These are phyloP conservation scores for Ornithorhynchus anatinus DNA, from an alignment of 2,113 vertebrate genomes.

Conservation along the genomic window DNA sequence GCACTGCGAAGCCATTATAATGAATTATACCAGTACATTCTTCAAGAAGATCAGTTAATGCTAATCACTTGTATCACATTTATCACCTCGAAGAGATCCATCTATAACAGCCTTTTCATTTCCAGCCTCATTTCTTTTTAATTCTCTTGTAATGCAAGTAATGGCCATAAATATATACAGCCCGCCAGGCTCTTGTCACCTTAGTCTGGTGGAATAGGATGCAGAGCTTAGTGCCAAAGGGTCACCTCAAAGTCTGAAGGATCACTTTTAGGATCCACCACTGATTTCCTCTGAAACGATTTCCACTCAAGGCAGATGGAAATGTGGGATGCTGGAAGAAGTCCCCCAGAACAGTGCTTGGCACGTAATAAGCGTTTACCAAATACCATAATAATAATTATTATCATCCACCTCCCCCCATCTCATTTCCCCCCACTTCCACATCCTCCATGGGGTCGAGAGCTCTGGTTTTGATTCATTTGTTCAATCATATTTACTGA, in stretches of 20 bases:
- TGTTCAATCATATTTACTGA: no score
- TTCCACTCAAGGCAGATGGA: no score
- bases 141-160: slow-evolving; percentile 64
- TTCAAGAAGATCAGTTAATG: slow-evolving; percentile 77
- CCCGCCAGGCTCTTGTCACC: slow-evolving; percentile 15
- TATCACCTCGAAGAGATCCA: slow-evolving; percentile 72
- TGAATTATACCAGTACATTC: slow-evolving; percentile 78
- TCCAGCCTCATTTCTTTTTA: slow-evolving; percentile 69
- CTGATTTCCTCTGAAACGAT: no score
- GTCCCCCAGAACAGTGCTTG: no score
- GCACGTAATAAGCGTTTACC: no score
- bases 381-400: no score
- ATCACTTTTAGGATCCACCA: no score
- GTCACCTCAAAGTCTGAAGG: not conserved
- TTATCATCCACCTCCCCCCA: no score
- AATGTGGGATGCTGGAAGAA: no score
- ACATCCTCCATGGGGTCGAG: no score
- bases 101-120: slow-evolving; percentile 68
- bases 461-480: no score
- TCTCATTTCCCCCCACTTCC: no score
- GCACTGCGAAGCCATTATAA: slow-evolving; percentile 75
- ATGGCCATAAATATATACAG: slow-evolving; percentile 46
- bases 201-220: slow-evolving; percentile 32
- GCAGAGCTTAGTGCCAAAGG: slow-evolving; percentile 17
- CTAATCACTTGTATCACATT: slow-evolving; percentile 75